Evolutionary conservation across 1,140 invertebrate species (phyloP).

Genomic region (Parasteatoda tepidariorum): DNA sequence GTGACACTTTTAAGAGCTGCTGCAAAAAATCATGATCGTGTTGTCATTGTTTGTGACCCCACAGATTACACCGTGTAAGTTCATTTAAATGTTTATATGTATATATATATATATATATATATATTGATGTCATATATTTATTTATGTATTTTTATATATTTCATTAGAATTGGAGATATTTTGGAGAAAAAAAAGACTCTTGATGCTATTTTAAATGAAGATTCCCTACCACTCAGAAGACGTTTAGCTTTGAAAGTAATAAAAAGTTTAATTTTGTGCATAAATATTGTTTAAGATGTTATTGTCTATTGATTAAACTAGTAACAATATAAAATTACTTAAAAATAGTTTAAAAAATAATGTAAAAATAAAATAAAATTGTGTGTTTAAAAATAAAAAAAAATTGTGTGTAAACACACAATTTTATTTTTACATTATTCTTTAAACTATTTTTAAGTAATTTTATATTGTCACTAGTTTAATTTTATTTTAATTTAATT

Average conservation of each 20-base stretch:
- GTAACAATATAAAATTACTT: too few relatives aligned
- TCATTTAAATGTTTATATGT: background rate
- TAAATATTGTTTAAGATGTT: too few relatives aligned
- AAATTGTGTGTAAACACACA: too few relatives aligned
- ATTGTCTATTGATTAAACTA: too few relatives aligned
- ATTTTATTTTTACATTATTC: too few relatives aligned
- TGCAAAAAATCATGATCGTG: conserved; percentile 96
- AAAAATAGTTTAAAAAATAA: too few relatives aligned
- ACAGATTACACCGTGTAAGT: conserved; percentile 78
- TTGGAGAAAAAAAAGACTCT: conserved; percentile 12
- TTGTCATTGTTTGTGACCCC: conserved; percentile 95
- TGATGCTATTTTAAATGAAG: conserved; percentile 19
- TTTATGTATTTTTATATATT: background rate
- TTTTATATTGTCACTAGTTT: too few relatives aligned
- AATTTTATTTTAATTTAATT: too few relatives aligned
- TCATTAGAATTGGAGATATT: conserved; percentile 23
- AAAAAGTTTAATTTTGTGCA: background rate
- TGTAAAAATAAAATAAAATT: too few relatives aligned
- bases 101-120: too few relatives aligned
- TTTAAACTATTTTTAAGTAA: too few relatives aligned
- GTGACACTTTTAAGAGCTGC: conserved; percentile 94
- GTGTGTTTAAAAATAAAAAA: too few relatives aligned
- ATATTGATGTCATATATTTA: background rate
- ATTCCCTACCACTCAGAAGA: conserved; percentile 10
- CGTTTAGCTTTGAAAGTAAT: conserved; percentile 44